Evolutionary conservation across 1,140 invertebrate genomes (phyloP).

Genomic region (Pollicipes pollicipes): DNA sequence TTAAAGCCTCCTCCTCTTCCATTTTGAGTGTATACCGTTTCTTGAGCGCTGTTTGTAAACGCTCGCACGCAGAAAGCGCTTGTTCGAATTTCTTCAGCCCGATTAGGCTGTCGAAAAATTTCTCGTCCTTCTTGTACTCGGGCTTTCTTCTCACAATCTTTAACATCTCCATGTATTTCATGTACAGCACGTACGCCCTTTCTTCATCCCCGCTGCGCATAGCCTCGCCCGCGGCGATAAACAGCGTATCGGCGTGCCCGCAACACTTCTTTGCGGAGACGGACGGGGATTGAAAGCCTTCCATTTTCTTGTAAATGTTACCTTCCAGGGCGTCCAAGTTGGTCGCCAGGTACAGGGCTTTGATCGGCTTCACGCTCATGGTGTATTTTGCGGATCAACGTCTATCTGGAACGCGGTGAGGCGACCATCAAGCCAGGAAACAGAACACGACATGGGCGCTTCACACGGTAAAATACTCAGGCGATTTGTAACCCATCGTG

Average conservation of each 20-base stretch:
- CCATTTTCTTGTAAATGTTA: neutral
- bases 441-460: no score
- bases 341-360: neutral
- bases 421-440: no score
- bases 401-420: no score
- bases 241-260: neutral
- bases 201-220: neutral
- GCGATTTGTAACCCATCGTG: no score
- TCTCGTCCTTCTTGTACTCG: neutral
- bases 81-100: neutral
- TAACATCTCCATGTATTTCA: neutral
- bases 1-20: neutral
- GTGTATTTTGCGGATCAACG: neutral
- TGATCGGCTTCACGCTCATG: neutral
- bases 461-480: no score
- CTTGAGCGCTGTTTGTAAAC: neutral
- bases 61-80: neutral
- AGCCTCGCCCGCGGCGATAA: neutral
- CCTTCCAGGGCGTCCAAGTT: neutral
- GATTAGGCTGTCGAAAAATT: neutral
- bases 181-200: neutral
- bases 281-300: no score
- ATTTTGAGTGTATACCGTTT: neutral
- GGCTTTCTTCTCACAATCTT: neutral
- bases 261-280: neutral